Evolutionary conservation across 23 tunicate species (phyloP).

Genomic region (Halocynthia roretzi): DNA sequence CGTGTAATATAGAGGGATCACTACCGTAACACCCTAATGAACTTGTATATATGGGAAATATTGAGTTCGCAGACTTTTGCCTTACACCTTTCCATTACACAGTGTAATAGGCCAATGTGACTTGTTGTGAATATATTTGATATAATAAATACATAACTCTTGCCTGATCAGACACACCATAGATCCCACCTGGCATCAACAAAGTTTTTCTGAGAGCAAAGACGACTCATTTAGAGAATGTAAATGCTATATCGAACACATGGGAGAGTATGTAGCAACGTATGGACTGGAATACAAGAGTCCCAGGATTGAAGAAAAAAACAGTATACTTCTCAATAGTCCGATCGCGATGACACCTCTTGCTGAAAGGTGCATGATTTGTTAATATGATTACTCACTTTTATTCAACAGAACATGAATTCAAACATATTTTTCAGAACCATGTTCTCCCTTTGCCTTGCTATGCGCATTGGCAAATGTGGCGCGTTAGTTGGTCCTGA

Average conservation of each 20-base stretch:
- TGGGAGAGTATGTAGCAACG: slow-evolving; percentile 29
- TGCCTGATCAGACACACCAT: slow-evolving; percentile 30
- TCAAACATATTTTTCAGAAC: slow-evolving; percentile 29
- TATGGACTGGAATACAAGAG: slow-evolving; percentile 67
- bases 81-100: no score
- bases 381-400: background rate
- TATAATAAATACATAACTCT: background rate
- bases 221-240: background rate
- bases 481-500: slow-evolving; percentile 60
- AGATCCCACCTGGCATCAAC: slow-evolving; percentile 4
- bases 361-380: slow-evolving; percentile 55
- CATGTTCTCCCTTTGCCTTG: slow-evolving; percentile 36
- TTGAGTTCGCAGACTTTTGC: no score
- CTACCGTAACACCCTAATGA: no score
- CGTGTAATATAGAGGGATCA: no score
- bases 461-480: slow-evolving; percentile 40
- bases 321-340: background rate
- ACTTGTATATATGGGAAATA: no score
- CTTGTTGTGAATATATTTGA: slow-evolving; percentile 2
- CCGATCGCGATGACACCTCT: slow-evolving; percentile 54
- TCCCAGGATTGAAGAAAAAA: background rate
- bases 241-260: slow-evolving; percentile 53
- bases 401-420: background rate
- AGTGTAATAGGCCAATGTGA: background rate
- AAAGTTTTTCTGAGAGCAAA: background rate